Conservation (phyloP, 2,113 vertebrate genomes). For the Phalacrocorax aristotelis region DNA sequence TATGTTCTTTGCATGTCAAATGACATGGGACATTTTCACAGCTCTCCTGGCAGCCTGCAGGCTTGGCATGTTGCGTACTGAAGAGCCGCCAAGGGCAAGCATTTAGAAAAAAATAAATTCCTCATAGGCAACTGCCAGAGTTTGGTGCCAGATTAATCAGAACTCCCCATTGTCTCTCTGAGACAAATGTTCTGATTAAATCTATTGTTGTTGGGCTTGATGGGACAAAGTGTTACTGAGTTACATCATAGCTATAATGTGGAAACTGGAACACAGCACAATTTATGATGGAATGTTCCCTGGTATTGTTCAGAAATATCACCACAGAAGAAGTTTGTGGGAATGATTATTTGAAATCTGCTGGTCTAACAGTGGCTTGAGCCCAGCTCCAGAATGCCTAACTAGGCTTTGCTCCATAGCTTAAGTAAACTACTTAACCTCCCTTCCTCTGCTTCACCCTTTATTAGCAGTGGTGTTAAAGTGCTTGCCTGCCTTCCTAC, state of each 20-base stretch:
- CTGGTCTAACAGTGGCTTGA: constrained; percentile 23
- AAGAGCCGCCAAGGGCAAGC: constrained; percentile 17
- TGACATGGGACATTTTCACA: not conserved
- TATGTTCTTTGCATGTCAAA: constrained; percentile 9
- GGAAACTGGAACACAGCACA: constrained; percentile 55
- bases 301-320: constrained; percentile 59
- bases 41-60: constrained; percentile 9
- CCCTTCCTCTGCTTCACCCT: not conserved
- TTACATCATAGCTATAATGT: constrained; percentile 63
- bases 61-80: not conserved
- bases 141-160: constrained; percentile 63
- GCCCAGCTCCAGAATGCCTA: constrained; percentile 16
- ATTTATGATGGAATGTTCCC: constrained; percentile 60
- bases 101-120: not conserved
- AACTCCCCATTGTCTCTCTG: constrained; percentile 42
- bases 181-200: constrained; percentile 46
- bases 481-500: not conserved
- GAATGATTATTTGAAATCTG: constrained; percentile 56
- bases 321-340: constrained; percentile 53
- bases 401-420: constrained; percentile 2
- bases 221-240: constrained; percentile 66
- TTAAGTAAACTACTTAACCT: constrained; percentile 50
- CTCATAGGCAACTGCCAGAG: constrained; percentile 5
- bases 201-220: constrained; percentile 60
- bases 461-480: not conserved